These are phyloP conservation scores for Enteromius viviparus DNA, from an alignment of 2,797 vertebrate genomes.

Conservation along the genomic window DNA sequence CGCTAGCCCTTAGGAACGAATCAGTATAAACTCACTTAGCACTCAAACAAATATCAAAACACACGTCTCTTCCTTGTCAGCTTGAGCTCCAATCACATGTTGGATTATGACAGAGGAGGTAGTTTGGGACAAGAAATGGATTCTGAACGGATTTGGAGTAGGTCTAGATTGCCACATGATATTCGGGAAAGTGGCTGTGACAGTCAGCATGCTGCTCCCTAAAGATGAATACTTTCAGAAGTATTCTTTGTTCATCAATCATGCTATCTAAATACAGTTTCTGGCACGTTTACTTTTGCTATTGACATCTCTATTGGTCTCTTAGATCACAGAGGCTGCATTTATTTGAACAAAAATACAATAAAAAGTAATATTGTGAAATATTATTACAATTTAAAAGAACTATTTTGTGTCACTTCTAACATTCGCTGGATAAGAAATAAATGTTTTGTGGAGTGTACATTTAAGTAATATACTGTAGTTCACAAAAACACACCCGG, in stretches of 20 bases:
- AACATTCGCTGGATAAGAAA: neutral
- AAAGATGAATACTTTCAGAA: neutral
- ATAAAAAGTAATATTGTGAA: neutral
- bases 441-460: neutral
- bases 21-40: conserved; percentile 68
- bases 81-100: conserved; percentile 37
- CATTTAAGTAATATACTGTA: neutral
- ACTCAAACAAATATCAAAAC: conserved; percentile 72
- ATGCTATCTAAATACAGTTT: conserved; percentile 1
- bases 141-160: conserved; percentile 41
- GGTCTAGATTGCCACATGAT: neutral
- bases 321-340: neutral
- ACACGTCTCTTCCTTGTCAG: conserved; percentile 60
- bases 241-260: conserved; percentile 8
- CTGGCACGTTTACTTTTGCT: neutral
- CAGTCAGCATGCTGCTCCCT: neutral
- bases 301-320: neutral
- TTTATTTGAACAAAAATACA: neutral
- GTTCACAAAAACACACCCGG: too few relatives aligned
- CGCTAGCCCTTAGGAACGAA: conserved; percentile 72
- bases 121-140: conserved; percentile 19
- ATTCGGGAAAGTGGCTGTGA: neutral
- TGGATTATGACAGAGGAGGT: conserved; percentile 4
- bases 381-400: neutral
- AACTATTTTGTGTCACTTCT: neutral